These are phyloP conservation scores for Porphyrio hochstetteri DNA, from an alignment of 2,113 vertebrate species.

Conservation along the genomic window DNA sequence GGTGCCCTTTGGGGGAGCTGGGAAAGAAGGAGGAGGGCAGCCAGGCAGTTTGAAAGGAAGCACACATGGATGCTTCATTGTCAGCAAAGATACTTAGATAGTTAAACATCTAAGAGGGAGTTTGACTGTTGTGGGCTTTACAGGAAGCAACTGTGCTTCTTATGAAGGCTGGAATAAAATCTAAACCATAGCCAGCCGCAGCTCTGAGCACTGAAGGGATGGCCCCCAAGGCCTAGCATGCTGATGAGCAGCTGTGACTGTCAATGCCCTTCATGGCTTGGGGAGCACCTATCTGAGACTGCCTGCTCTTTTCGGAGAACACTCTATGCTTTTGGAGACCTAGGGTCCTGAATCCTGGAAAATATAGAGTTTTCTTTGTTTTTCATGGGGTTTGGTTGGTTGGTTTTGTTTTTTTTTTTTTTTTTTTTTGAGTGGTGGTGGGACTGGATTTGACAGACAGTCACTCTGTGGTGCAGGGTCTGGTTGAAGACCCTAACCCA, in stretches of 20 bases:
- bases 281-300: neutral
- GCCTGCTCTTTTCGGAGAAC: neutral
- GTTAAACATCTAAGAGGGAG: conserved; percentile 15
- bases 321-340: neutral
- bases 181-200: conserved; percentile 48
- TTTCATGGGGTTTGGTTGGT: rapidly evolving
- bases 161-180: conserved; percentile 43
- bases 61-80: neutral
- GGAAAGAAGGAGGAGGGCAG: neutral
- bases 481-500: neutral
- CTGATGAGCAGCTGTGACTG: neutral
- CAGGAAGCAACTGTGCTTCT: conserved; percentile 61
- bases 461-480: neutral
- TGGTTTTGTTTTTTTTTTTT: neutral
- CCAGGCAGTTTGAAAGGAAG: conserved; percentile 16
- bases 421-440: too few species aligned
- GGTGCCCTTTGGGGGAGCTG: neutral
- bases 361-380: neutral
- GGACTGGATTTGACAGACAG: neutral
- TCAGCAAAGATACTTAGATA: conserved; percentile 5
- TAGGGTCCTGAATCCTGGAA: neutral
- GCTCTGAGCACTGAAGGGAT: neutral
- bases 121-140: conserved; percentile 38
- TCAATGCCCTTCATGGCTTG: neutral
- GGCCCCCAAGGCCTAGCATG: neutral